Percentiles rank a stretch among this genome's conserved stretches.
Evolutionary conservation across 1,140 invertebrate species (phyloP).

Genomic region (Apocrypta bakeri): DNA sequence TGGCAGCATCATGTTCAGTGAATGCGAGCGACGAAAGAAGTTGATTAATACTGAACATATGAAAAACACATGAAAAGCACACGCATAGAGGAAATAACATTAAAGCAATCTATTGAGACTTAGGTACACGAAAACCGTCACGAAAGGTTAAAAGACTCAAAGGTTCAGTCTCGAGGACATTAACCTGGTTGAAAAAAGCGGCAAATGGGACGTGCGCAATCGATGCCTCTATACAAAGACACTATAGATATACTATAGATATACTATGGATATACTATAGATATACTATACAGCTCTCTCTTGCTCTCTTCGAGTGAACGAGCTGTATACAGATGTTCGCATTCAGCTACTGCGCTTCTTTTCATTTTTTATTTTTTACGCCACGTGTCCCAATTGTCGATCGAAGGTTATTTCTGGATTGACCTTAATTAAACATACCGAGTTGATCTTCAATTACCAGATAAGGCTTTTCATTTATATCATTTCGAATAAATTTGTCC

Average conservation of each 20-base stretch:
- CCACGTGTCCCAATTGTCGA: background rate
- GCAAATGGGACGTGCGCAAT: background rate
- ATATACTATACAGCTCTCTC: background rate
- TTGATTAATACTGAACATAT: background rate
- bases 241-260: no score
- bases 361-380: background rate
- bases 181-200: background rate
- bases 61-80: background rate
- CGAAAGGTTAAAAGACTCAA: background rate
- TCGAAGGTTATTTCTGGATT: background rate
- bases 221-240: background rate
- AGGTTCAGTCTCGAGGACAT: background rate
- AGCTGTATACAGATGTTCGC: no score
- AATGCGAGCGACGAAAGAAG: background rate
- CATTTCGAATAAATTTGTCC: background rate
- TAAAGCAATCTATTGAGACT: no score
- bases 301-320: no score
- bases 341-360: background rate
- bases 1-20: no score
- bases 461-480: background rate
- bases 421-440: no score
- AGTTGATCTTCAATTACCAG: no score
- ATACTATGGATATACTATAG: background rate
- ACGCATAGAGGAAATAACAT: no score
- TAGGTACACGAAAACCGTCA: background rate